Evolutionary conservation across 1,140 invertebrate species (phyloP).

Genomic region (Brachionus koreanus): DNA sequence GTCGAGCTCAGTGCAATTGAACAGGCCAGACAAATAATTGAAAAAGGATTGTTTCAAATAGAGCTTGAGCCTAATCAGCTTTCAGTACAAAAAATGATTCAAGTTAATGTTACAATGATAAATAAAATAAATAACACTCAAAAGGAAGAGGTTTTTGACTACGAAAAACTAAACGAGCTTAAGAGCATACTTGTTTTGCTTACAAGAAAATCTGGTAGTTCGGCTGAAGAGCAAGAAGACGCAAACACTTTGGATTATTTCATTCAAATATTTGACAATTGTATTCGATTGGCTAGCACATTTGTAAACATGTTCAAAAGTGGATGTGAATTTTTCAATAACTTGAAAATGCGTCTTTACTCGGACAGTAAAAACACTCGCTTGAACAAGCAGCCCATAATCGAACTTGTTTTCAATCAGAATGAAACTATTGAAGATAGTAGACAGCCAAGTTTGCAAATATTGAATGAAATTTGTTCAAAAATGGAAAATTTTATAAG

Average conservation of each 20-base stretch:
- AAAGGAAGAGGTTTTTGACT: neutral
- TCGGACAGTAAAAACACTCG: neutral
- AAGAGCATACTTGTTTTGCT: conserved; percentile 18
- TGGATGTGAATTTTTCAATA: conserved; percentile 23
- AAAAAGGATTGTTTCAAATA: conserved; percentile 50
- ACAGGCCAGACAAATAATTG: conserved; percentile 51
- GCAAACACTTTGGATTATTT: conserved; percentile 14
- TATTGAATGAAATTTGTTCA: neutral
- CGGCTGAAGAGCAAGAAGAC: neutral
- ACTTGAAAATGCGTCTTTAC: neutral
- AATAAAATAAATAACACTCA: neutral
- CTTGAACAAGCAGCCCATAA: neutral
- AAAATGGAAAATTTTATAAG: neutral
- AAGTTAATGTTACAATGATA: neutral
- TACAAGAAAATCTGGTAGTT: neutral
- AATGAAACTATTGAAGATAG: neutral
- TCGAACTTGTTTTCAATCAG: neutral
- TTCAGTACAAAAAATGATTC: neutral
- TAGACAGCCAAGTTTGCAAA: neutral
- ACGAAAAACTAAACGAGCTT: neutral
- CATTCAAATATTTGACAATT: neutral
- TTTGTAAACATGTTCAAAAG: neutral
- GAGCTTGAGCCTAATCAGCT: conserved; percentile 24
- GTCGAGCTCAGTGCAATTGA: conserved; percentile 52
- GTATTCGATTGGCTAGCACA: neutral